A percentile compares a stretch with the other conserved stretches of the same genome.
Evolutionary conservation across 2,888 invertebrate species (phyloP).

Genomic region (Phengaris arion): DNA sequence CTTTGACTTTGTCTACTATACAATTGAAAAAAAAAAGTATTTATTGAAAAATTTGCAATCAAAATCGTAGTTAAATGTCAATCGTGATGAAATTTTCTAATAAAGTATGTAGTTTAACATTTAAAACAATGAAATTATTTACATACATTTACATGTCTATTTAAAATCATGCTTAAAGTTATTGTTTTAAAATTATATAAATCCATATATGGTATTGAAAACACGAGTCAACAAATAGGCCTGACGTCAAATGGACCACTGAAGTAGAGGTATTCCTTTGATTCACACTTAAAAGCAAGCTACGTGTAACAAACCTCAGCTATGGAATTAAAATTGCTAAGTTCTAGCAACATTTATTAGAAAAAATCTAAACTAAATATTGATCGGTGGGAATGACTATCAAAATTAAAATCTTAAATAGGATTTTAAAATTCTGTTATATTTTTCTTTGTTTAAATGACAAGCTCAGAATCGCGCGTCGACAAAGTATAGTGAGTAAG

Average conservation of each 20-base stretch:
- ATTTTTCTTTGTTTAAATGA: neutral
- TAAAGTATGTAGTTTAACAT: neutral
- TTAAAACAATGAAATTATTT: neutral
- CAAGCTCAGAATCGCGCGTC: neutral
- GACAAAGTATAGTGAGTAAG: neutral
- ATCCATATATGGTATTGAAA: constrained; percentile 59
- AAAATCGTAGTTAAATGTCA: neutral
- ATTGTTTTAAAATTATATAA: constrained; percentile 27
- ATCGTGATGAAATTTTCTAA: neutral
- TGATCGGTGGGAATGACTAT: constrained; percentile 18
- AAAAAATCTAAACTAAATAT: constrained; percentile 29
- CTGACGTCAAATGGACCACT: constrained; percentile 74
- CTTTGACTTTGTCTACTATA: neutral
- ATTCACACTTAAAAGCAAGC: constrained; percentile 52
- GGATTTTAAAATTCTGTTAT: constrained; percentile 14
- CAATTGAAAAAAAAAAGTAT: neutral
- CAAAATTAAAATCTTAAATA: constrained; percentile 24
- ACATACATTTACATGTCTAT: neutral
- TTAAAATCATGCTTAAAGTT: constrained; percentile 12
- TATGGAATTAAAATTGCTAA: constrained; percentile 35
- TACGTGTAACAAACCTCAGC: constrained; percentile 39
- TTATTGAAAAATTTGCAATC: neutral
- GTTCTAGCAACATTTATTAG: constrained; percentile 35
- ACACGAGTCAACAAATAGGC: constrained; percentile 67
- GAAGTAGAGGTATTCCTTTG: constrained; percentile 73